Evolutionary conservation across 2,113 vertebrate genomes (phyloP).

Genomic region (Oenanthe oenanthe): DNA sequence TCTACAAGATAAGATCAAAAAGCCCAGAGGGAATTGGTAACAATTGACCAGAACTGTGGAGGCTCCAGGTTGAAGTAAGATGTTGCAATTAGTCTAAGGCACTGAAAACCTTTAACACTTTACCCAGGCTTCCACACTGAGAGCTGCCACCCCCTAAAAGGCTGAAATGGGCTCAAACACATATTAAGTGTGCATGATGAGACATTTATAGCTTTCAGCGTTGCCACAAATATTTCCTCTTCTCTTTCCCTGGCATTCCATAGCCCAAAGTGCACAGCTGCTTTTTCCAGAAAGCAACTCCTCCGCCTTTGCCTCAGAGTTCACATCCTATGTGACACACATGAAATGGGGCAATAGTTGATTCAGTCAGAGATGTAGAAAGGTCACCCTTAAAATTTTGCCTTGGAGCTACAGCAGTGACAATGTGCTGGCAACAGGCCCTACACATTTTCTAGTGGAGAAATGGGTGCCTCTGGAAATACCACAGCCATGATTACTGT

Average conservation of each 20-base stretch:
- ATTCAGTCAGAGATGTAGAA: neutral
- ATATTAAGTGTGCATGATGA: constrained; percentile 58
- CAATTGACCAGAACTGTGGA: neutral
- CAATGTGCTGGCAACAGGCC: neutral
- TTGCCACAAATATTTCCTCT: constrained; percentile 61
- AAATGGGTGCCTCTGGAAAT: neutral
- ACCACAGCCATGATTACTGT: fast-evolving
- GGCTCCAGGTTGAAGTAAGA: neutral
- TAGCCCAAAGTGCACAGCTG: constrained; percentile 1
- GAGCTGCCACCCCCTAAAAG: constrained; percentile 30
- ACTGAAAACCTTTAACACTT: constrained; percentile 23
- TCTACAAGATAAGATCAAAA: neutral
- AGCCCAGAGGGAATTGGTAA: neutral
- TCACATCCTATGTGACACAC: neutral
- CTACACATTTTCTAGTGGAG: neutral
- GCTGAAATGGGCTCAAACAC: constrained; percentile 49
- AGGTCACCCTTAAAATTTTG: neutral
- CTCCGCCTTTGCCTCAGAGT: neutral
- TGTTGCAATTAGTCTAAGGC: neutral
- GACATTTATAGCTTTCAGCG: constrained; percentile 63
- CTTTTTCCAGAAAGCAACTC: constrained; percentile 14
- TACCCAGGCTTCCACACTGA: neutral
- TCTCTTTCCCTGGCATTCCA: constrained; percentile 46
- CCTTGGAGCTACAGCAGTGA: neutral
- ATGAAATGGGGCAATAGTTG: neutral